Evolutionary conservation across 2,888 invertebrate species (phyloP).

Genomic region (Branchipolynoe longqiensis): DNA sequence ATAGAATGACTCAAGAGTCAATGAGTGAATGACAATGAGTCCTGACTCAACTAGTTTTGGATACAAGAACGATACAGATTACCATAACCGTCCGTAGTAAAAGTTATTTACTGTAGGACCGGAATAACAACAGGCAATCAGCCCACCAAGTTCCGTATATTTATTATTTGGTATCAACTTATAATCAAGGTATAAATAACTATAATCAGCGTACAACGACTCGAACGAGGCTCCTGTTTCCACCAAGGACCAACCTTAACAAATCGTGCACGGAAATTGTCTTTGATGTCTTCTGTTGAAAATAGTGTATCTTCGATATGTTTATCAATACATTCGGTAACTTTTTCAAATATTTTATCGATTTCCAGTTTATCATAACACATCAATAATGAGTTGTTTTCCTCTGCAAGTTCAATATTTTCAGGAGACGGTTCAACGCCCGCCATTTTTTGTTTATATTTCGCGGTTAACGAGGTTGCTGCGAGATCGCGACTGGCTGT

Average conservation of each 20-base stretch:
- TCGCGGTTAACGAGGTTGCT: not conserved
- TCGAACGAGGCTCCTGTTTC: no score
- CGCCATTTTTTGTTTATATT: slow-evolving; percentile 39
- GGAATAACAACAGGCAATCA: no score
- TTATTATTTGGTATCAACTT: no score
- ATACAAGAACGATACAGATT: no score
- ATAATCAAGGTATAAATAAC: no score
- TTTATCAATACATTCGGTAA: not conserved
- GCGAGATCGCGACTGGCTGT: not conserved
- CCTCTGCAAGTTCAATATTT: not conserved
- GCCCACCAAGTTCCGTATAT: no score
- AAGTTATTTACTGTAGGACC: no score
- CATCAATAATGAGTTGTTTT: slow-evolving; percentile 7
- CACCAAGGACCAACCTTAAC: slow-evolving; percentile 14
- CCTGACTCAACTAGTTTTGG: no score
- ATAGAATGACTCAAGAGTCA: no score
- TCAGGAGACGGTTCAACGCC: not conserved
- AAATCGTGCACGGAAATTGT: not conserved
- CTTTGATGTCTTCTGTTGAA: not conserved
- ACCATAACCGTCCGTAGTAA: no score
- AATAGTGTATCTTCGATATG: slow-evolving; percentile 8
- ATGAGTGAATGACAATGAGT: no score
- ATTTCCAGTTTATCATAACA: not conserved
- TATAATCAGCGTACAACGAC: no score
- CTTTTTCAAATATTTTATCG: not conserved